Base-by-base conservation (phyloP, 2,113 vertebrate species). In the Dipodomys stephensi region DNA sequence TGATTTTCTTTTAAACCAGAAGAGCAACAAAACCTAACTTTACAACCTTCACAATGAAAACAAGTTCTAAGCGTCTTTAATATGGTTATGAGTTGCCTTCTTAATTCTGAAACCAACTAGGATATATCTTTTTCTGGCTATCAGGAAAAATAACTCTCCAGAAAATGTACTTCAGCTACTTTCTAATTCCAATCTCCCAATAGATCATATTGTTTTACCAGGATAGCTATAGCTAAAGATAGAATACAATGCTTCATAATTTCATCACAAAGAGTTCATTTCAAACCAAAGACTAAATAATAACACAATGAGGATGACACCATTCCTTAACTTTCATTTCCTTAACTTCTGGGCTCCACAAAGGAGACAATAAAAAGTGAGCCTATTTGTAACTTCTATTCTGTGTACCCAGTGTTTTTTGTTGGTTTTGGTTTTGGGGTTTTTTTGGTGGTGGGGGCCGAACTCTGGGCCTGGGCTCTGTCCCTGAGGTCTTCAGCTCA, bases 211-310 rank as follows among this genome's bases (percentile, higher is more conserved):
- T 39, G 39, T 19, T 83, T 74, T 65, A 72, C 49, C 30, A 57
- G 13, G 71, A 79, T 12, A 93, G 57, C 35, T 78, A 62, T 1
- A 82, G 57, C 68, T 77, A 80, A 78, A 94, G 57, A 92, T 67
- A 83, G 91, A 92, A 88, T 11, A 71, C 7, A 87, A 84, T 68
- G 32, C 22, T 85, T 84, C 92, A n/a, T 11, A 92, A 72, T 78
- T 74, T 84, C 12, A 85, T 77, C 32, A 91, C 27, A 74, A 86
- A 87, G 20, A 19, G 19, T 88, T 81, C 71, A 80, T 78, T 84
- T 83, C 78, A 93, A 96, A 96, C 62, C 53, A 91, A 88, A 53
- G 84, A 91, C 2, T 39, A 90, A 82, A 65, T 46, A 82, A 73
- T 46, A 74, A 86, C 32, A 12, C 11, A 92, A 12, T 62, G 88